A percentile compares a stretch with the other conserved stretches of the same genome.
phyloP scores from a whole-genome alignment of 1,140 invertebrate genomes.

The Drosophila parvula region DNA sequence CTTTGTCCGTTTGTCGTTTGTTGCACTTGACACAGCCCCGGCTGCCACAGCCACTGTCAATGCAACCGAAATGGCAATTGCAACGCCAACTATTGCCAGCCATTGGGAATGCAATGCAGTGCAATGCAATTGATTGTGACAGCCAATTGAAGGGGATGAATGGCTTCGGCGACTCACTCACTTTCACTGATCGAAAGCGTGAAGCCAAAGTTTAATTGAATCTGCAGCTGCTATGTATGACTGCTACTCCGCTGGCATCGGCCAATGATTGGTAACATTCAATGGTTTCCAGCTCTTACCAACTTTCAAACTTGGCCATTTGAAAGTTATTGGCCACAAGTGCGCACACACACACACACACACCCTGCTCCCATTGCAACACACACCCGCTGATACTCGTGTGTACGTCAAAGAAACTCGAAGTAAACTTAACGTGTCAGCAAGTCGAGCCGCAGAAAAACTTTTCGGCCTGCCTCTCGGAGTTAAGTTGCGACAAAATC shows the following conservation, averaged over 20 bases:
- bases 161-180: slow-evolving; percentile 42
- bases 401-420: slow-evolving; percentile 30
- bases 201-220: slow-evolving; percentile 80
- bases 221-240: slow-evolving; percentile 40
- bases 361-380: slow-evolving; percentile 25
- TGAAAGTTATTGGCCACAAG: slow-evolving; percentile 75
- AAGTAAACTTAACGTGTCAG: slow-evolving; percentile 53
- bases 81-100: slow-evolving; percentile 22
- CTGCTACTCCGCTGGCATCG: slow-evolving; percentile 26
- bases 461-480: slow-evolving; percentile 32
- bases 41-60: slow-evolving; percentile 52
- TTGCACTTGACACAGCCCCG: slow-evolving; percentile 66
- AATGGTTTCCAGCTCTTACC: slow-evolving; percentile 54
- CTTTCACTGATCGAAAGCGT: slow-evolving; percentile 80
- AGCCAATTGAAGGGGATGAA: slow-evolving; percentile 30
- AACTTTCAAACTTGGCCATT: slow-evolving; percentile 78
- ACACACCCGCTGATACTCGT: slow-evolving; percentile 2
- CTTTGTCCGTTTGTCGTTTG: slow-evolving; percentile 38
- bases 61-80: slow-evolving; percentile 32
- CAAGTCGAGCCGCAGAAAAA: slow-evolving; percentile 49
- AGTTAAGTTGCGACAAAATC: slow-evolving; percentile 68
- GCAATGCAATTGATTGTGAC: slow-evolving; percentile 47
- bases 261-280: slow-evolving; percentile 71
- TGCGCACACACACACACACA: slow-evolving; percentile 30
- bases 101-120: slow-evolving; percentile 42